Evolutionary conservation across 2,888 invertebrate species (phyloP), one percentile per base, ranked within the genome.

Genomic region (Polyommatus iphigenia): DNA sequence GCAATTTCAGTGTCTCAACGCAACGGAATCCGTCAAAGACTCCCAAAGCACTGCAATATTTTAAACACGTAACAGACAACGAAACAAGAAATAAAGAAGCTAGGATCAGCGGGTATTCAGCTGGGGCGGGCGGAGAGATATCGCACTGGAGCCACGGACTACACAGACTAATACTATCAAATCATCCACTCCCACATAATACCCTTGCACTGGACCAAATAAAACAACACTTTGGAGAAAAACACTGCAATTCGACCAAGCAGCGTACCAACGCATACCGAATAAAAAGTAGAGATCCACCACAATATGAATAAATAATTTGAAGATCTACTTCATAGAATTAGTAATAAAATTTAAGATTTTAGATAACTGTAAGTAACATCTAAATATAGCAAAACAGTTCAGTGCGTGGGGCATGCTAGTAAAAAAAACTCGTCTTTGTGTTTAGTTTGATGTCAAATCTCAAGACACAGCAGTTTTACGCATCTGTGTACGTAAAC

Each of bases 121-220:
- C 13, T 78, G 80, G 80, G 71, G 82, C 82, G 82, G 82, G 82
- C 73, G 80, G 82, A 78, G 79, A 82, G 83, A 83, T 83, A 83
- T 84, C 82, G 80, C 82, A 80, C 82, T 81, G 81, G 80, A 81
- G 36, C 81, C 78, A 78, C 81, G 79, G 82, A 81, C 80, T 10
- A 46, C 78, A 78, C 81, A 80, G 82, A 79, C 78, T 75, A 80
- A 78, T 83, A 81, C 80, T 80, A 82, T 82, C 82, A 81, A 82
- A 82, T 81, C 82, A 32, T 50, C 71, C 77, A 71, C 77, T 78
- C 77, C 54, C 78, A 78, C 59, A 46, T 71, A 46, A 24, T 32
- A 50, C 76, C 78, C 36, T 41, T 41, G 41, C 71, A 36, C 71
- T 67, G 18, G 67, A 67, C 67, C 67, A 32, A 62, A 67, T 67